phyloP scores from a whole-genome alignment of 2,113 vertebrate species.

The Poicephalus gulielmi region DNA sequence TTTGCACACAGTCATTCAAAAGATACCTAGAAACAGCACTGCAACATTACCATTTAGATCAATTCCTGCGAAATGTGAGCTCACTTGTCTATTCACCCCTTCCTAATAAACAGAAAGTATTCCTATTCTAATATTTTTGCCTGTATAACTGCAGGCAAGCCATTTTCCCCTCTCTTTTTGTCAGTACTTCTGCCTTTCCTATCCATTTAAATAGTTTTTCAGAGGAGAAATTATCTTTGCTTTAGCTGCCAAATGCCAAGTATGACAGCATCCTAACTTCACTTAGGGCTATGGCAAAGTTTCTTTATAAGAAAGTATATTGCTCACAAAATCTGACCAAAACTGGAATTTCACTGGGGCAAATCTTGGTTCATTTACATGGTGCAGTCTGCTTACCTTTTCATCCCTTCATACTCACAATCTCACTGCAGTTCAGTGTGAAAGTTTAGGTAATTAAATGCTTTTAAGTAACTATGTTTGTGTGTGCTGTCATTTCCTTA shows the following conservation, averaged over 20 bases:
- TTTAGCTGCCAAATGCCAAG: not conserved
- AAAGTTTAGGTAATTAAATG: slow-evolving; percentile 14
- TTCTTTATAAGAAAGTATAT: not conserved
- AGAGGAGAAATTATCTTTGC: not conserved
- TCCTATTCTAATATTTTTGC: not conserved
- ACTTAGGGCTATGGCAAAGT: not conserved
- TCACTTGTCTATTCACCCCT: not conserved
- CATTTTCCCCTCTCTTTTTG: not conserved
- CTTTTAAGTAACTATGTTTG: slow-evolving; percentile 20
- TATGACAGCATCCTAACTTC: not conserved
- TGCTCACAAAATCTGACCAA: not conserved
- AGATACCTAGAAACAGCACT: not conserved
- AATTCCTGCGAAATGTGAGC: not conserved
- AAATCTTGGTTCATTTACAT: not conserved
- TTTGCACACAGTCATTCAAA: not conserved
- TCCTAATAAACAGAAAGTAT: not conserved
- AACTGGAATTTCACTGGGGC: not conserved
- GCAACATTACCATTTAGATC: not conserved
- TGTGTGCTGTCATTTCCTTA: slow-evolving; percentile 52
- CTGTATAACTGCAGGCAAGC: not conserved
- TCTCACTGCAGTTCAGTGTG: not conserved
- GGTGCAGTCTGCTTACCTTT: not conserved
- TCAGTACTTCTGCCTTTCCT: not conserved
- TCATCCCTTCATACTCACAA: not conserved
- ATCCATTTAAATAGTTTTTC: not conserved